These are phyloP conservation scores for Willowsia nigromaculata DNA, from an alignment of 2,888 invertebrate species.

Conservation along the genomic window DNA sequence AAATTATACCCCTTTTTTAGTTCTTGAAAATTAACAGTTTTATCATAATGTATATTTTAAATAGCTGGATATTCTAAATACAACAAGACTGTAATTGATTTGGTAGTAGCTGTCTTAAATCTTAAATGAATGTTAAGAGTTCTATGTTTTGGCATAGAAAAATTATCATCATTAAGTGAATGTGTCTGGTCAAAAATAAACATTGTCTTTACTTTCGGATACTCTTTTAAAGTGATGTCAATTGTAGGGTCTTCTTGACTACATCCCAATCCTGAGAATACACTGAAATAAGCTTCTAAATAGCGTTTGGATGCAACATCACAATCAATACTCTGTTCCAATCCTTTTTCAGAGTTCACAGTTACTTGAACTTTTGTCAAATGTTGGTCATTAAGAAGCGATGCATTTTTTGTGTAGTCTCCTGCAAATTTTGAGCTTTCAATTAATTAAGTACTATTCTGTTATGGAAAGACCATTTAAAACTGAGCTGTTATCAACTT, in stretches of 20 bases:
- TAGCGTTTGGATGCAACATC: constrained; percentile 19
- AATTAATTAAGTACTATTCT: constrained; percentile 54
- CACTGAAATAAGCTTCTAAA: background rate
- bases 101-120: constrained; percentile 16
- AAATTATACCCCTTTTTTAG: background rate
- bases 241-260: background rate
- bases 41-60: constrained; percentile 20
- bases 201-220: constrained; percentile 1
- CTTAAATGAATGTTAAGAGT: constrained; percentile 25
- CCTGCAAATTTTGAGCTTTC: constrained; percentile 37
- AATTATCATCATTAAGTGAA: background rate
- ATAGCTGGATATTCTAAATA: constrained; percentile 30
- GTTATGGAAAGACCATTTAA: constrained; percentile 60
- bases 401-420: constrained; percentile 35
- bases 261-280: background rate
- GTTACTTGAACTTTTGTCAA: background rate
- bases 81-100: background rate
- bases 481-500: constrained; percentile 50
- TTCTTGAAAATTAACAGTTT: background rate
- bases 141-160: constrained; percentile 32
- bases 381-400: constrained; percentile 19
- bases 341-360: background rate
- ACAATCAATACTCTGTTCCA: background rate
- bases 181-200: constrained; percentile 18
- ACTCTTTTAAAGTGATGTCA: background rate